These are phyloP conservation scores for Drosophila melanocephala DNA, from an alignment of 2,888 invertebrate genomes.

Conservation along the genomic window DNA sequence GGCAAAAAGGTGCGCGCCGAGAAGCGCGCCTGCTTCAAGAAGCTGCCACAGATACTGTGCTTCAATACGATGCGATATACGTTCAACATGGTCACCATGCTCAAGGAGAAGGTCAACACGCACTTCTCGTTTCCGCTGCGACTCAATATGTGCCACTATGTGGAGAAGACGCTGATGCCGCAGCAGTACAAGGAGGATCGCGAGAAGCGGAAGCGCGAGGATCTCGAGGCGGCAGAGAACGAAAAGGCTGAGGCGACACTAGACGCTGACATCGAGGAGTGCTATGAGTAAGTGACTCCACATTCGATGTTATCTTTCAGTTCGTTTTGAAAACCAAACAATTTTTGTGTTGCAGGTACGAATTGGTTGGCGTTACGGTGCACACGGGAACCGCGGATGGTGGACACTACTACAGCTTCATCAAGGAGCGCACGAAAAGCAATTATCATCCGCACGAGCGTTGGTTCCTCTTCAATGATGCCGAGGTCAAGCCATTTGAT, in stretches of 20 bases:
- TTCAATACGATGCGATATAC: slow-evolving; percentile 99
- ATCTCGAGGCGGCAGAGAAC: slow-evolving; percentile 55
- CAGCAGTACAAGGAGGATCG: slow-evolving; percentile 93
- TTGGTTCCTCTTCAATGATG: slow-evolving; percentile 97
- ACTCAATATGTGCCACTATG: slow-evolving; percentile 97
- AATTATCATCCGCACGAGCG: slow-evolving; percentile 90
- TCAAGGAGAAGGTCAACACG: slow-evolving; percentile 98
- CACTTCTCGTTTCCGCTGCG: slow-evolving; percentile 98
- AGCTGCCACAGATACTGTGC: slow-evolving; percentile 95
- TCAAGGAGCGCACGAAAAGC: slow-evolving; percentile 91
- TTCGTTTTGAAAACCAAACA: background rate
- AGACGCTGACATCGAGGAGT: slow-evolving; percentile 88
- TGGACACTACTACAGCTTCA: slow-evolving; percentile 98
- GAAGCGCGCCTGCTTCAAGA: slow-evolving; percentile 97
- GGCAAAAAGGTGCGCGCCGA: slow-evolving; percentile 98
- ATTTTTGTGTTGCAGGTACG: slow-evolving; percentile 87
- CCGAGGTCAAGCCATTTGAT: slow-evolving; percentile 97
- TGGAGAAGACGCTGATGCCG: slow-evolving; percentile 96
- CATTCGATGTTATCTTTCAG: background rate
- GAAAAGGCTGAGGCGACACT: slow-evolving; percentile 67
- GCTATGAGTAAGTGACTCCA: slow-evolving; percentile 89
- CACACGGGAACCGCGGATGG: slow-evolving; percentile 99
- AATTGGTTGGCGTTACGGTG: slow-evolving; percentile 96
- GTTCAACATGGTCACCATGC: slow-evolving; percentile 98
- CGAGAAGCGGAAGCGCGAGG: slow-evolving; percentile 85